Evolutionary conservation across 2,113 vertebrate species (phyloP), one percentile per base, ranked within the genome.

Genomic region (Cochlearius cochlearius): DNA sequence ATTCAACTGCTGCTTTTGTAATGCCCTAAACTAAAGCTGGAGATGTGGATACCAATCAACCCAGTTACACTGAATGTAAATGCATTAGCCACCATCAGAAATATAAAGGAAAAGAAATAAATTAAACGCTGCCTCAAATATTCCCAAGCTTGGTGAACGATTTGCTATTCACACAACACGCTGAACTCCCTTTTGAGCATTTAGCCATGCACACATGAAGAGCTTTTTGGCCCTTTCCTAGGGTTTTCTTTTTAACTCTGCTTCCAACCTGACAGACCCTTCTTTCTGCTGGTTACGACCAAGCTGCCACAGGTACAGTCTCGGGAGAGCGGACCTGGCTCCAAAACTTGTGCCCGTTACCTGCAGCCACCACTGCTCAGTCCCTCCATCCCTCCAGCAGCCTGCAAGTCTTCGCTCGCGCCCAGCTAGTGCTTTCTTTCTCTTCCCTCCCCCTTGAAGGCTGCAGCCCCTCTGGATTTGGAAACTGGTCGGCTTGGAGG

Each of bases 191-290:
- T 64, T 69, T 8, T 30, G 58, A 60, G 20, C 34, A 20, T 15
- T 0, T 0, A 78, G 50, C 25, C n/a, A 39, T 1, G 3, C 25
- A 26, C 12, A 32, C 7, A 21, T 1, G 21, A 49, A 63, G 39
- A 59, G 45, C 1, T 78, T 45, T 60, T 26, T 5, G 2, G 66
- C 53, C n/a, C 74, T 11, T 84, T 64, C 13, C 7, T 7, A 56
- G n/a, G 30, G 27, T 78, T 71, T 78, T 74, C 39, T 53, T 82
- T 23, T 3, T 18, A 72, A 23, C 41, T 75, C 29, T 59, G 68
- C 64, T 74, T 80, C 83, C 4, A 2, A 9, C 3, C 21, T 15
- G 12, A 11, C 84, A 29, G 19, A 83, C 22, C 10, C 25, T 41
- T 88, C 2, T 0, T 56, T 74, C 64, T 68, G 53, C 43, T 53